These are phyloP conservation scores for Motacilla alba DNA, from an alignment of 2,113 vertebrate species.

Conservation along the genomic window DNA sequence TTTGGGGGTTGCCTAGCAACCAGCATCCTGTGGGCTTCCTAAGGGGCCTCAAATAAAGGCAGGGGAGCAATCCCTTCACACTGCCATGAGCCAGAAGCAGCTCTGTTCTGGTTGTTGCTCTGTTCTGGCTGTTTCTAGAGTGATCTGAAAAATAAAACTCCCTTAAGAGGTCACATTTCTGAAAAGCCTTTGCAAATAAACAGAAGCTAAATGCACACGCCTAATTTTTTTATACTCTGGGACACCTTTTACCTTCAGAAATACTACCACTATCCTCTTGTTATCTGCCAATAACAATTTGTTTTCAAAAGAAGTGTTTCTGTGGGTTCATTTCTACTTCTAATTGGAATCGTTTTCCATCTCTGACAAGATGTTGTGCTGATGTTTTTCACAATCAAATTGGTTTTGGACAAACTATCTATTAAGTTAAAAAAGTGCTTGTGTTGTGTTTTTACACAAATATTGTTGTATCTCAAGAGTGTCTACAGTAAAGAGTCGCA, in stretches of 20 bases:
- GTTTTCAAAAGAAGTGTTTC: not conserved
- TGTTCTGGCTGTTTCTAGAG: constrained; percentile 43
- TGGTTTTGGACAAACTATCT: not conserved
- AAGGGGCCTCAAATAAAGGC: constrained; percentile 34
- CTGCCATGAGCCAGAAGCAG: not conserved
- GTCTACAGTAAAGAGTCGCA: not conserved
- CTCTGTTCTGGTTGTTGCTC: constrained; percentile 17
- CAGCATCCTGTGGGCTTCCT: constrained; percentile 43
- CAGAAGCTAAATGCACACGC: not conserved
- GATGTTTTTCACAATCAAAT: not conserved
- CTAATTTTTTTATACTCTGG: not conserved
- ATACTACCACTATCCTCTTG: not conserved
- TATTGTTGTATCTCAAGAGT: not conserved
- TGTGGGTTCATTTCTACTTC: not conserved
- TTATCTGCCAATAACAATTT: not conserved
- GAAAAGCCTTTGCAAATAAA: constrained; percentile 11
- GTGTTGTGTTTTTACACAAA: not conserved
- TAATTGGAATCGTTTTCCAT: not conserved
- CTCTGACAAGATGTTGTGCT: not conserved
- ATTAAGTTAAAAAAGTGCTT: not conserved
- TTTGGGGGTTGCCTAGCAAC: constrained; percentile 75
- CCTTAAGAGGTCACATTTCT: not conserved
- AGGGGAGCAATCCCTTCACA: constrained; percentile 28
- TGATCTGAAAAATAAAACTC: constrained; percentile 12
- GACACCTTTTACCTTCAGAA: not conserved